These are phyloP conservation scores for Lycophotia porphyrea DNA, from an alignment of 2,888 invertebrate species.

Conservation along the genomic window DNA sequence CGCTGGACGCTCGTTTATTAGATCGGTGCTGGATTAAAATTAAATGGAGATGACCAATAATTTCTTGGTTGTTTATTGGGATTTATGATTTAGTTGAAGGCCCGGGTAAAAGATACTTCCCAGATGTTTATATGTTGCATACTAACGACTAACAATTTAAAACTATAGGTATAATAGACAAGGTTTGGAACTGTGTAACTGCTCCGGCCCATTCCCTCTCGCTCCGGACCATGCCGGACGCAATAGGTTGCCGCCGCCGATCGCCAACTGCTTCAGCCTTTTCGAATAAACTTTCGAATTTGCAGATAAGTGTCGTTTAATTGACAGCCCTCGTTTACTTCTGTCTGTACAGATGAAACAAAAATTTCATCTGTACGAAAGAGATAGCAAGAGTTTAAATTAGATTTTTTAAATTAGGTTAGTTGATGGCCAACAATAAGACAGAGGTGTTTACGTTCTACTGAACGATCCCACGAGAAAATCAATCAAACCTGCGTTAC, in stretches of 20 bases:
- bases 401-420: too few species aligned
- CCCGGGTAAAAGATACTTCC: not conserved
- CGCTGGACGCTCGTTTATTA: slow-evolving; percentile 65
- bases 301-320: not conserved
- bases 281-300: too few species aligned
- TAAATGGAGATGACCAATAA: slow-evolving; percentile 50
- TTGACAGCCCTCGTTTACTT: not conserved
- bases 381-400: not conserved
- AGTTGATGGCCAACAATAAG: not conserved
- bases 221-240: too few species aligned
- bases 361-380: not conserved
- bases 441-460: not conserved
- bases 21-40: slow-evolving; percentile 55
- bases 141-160: not conserved
- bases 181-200: not conserved
- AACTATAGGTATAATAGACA: not conserved
- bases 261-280: too few species aligned
- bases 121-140: not conserved
- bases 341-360: too few species aligned
- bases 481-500: not conserved
- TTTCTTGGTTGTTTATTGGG: slow-evolving; percentile 34
- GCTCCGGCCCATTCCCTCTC: too few species aligned
- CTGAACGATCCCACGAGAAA: not conserved
- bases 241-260: too few species aligned
- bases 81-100: slow-evolving; percentile 10